These are phyloP conservation scores for Oeneis ivallda DNA, from an alignment of 2,888 invertebrate genomes.

Conservation along the genomic window DNA sequence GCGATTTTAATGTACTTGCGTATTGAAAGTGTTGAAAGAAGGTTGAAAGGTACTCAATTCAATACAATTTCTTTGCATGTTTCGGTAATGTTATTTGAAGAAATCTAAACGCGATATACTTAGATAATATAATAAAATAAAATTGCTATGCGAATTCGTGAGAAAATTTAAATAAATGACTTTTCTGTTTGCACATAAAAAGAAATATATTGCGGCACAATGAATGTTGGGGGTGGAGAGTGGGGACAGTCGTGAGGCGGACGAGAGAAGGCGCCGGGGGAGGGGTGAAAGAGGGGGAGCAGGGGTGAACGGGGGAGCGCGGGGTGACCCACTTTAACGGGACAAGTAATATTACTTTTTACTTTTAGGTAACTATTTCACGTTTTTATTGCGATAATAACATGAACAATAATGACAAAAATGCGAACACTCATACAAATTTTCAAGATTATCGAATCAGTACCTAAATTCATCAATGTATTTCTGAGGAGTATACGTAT, in stretches of 20 bases:
- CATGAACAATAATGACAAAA: constrained; percentile 43
- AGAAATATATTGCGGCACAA: constrained; percentile 83
- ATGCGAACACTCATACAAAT: constrained; percentile 41
- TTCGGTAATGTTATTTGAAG: constrained; percentile 59
- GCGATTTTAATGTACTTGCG: constrained; percentile 11
- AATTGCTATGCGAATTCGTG: constrained; percentile 82
- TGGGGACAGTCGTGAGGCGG: constrained; percentile 70
- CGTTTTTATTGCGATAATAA: constrained; percentile 77
- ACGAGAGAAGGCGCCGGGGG: constrained; percentile 60
- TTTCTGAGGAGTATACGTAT: not conserved
- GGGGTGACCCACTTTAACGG: constrained; percentile 82
- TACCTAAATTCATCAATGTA: not conserved
- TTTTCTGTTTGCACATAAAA: constrained; percentile 83
- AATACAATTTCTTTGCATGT: constrained; percentile 47
- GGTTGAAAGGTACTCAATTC: constrained; percentile 46
- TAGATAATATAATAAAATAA: constrained; percentile 82
- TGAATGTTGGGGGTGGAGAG: constrained; percentile 76
- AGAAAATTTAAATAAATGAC: constrained; percentile 82
- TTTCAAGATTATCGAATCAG: not conserved
- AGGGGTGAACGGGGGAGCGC: constrained; percentile 43
- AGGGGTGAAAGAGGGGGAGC: constrained; percentile 39
- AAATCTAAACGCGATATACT: constrained; percentile 78
- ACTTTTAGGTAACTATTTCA: constrained; percentile 82
- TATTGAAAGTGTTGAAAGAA: constrained; percentile 39
- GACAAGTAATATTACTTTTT: constrained; percentile 83